Evolutionary conservation across 2,113 vertebrate genomes (phyloP).

Genomic region (Epinephelus moara): DNA sequence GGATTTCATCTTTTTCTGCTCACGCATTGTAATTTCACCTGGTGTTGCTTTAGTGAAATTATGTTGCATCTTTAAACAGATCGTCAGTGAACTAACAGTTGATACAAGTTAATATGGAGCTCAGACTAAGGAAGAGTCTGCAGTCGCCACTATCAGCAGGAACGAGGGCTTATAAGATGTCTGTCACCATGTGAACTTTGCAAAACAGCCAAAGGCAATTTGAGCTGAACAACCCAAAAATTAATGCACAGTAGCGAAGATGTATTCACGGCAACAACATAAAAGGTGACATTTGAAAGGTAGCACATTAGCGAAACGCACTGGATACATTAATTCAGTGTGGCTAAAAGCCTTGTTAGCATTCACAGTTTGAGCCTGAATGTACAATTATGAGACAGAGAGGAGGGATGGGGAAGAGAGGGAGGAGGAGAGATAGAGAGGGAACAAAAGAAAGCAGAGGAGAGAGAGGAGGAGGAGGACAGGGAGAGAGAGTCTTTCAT

Average conservation of each 20-base stretch:
- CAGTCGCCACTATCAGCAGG: neutral
- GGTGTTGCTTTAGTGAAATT: neutral
- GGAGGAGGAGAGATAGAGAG: conserved; percentile 30
- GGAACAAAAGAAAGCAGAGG: conserved; percentile 60
- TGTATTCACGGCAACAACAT: conserved; percentile 72
- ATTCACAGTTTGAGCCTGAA: conserved; percentile 78
- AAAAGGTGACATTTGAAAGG: conserved; percentile 82
- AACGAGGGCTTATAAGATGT: neutral
- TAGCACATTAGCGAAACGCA: conserved; percentile 78
- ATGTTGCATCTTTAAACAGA: neutral
- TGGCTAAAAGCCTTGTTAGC: conserved; percentile 82
- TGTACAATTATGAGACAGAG: conserved; percentile 70
- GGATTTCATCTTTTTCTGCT: neutral
- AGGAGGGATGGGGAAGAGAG: conserved; percentile 34
- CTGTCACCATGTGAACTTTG: conserved; percentile 49
- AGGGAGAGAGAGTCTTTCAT: conserved; percentile 70
- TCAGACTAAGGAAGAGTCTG: neutral
- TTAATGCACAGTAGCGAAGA: conserved; percentile 54
- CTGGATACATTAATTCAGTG: conserved; percentile 76
- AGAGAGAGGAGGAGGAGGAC: conserved; percentile 39
- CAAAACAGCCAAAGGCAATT: conserved; percentile 62
- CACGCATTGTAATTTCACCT: neutral
- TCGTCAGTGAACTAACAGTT: neutral
- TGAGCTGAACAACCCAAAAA: conserved; percentile 47
- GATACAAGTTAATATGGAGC: neutral